Evolutionary conservation across 2,797 vertebrate genomes (phyloP).

Genomic region (Malacoctenus gilli): DNA sequence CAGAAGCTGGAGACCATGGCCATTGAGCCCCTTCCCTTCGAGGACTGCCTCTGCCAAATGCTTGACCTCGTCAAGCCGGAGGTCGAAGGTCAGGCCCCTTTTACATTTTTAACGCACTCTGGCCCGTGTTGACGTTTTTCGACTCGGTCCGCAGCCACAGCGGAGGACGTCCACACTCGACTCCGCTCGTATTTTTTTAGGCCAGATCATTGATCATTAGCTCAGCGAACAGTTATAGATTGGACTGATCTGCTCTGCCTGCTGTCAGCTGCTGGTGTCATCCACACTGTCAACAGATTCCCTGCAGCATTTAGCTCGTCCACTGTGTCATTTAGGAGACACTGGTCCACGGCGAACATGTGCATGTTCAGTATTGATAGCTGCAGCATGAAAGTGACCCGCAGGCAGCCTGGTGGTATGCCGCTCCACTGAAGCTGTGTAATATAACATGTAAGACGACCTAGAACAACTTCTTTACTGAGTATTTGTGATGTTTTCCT

Average conservation of each 20-base stretch:
- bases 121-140: neutral
- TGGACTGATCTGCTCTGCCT: conserved; percentile 14
- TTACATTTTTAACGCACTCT: conserved; percentile 19
- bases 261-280: conserved; percentile 53
- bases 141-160: conserved; percentile 4
- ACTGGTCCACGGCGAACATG: conserved; percentile 13
- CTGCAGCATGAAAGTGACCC: conserved; percentile 53
- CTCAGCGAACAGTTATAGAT: conserved; percentile 32
- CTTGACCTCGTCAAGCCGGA: conserved; percentile 93
- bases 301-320: conserved; percentile 38
- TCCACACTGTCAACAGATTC: conserved; percentile 47
- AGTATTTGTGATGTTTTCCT: conserved; percentile 16
- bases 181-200: conserved; percentile 14
- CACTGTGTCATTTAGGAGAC: conserved; percentile 39
- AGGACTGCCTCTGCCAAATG: conserved; percentile 97
- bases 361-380: conserved; percentile 47
- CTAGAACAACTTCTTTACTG: conserved; percentile 5
- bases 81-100: conserved; percentile 80
- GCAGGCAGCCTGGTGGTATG: conserved; percentile 14
- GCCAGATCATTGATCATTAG: conserved; percentile 33
- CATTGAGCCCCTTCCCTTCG: conserved; percentile 92
- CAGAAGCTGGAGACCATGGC: conserved; percentile 91
- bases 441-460: conserved; percentile 41
- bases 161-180: neutral
- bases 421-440: conserved; percentile 5